A percentile compares a stretch with the other conserved stretches of the same genome.
These are phyloP conservation scores for Simalia tracyae DNA, from an alignment of 2,797 vertebrate species.

Conservation along the genomic window DNA sequence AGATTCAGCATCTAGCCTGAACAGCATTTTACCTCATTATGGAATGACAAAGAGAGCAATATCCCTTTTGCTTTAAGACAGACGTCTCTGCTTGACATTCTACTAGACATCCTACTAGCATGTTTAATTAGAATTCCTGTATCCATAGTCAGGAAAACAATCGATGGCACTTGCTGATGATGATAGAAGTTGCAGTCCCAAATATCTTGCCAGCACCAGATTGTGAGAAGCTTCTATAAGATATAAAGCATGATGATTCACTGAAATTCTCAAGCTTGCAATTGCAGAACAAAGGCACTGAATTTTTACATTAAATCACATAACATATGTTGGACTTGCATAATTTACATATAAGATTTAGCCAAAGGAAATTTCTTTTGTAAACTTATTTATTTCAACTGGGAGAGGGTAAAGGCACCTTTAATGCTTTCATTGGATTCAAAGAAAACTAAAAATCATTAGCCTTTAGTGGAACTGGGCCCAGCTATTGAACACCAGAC, in stretches of 20 bases:
- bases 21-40: not conserved
- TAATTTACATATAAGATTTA: not conserved
- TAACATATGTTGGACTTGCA: not conserved
- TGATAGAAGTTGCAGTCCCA: not conserved
- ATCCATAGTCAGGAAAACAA: too few species aligned
- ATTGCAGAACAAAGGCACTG: not conserved
- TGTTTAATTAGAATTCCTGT: not conserved
- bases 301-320: not conserved
- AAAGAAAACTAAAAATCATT: not conserved
- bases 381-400: not conserved
- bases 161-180: too few species aligned
- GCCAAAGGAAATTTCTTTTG: not conserved
- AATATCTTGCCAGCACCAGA: not conserved
- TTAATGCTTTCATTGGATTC: not conserved
- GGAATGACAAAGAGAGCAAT: not conserved
- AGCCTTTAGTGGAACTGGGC: not conserved
- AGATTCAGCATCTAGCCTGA: not conserved
- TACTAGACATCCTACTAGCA: not conserved
- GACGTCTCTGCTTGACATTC: not conserved
- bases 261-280: not conserved
- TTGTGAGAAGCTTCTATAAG: not conserved
- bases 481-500: not conserved
- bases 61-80: not conserved
- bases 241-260: not conserved
- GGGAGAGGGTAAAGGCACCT: not conserved